A percentile compares a stretch with the other conserved stretches of the same genome.
Evolutionary conservation across 2,888 invertebrate genomes (phyloP).

Genomic region (Drosophila neutralis): DNA sequence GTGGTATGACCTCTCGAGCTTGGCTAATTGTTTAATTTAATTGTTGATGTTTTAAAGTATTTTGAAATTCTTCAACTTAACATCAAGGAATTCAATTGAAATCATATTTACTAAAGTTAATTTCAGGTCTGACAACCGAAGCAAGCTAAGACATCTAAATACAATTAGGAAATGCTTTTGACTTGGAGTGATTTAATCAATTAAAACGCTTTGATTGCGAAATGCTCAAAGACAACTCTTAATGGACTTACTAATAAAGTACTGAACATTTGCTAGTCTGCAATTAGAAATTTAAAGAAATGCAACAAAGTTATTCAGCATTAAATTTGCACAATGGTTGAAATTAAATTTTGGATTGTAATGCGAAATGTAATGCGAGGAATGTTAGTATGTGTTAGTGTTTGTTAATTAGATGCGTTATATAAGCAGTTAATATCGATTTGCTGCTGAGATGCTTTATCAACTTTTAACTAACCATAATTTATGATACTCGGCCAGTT

Average conservation of each 20-base stretch:
- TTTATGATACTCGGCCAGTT: constrained; percentile 65
- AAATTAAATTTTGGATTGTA: background rate
- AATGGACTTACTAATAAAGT: constrained; percentile 4
- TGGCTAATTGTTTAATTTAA: background rate
- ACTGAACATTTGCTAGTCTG: background rate
- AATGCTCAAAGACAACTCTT: constrained; percentile 1
- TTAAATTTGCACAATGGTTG: background rate
- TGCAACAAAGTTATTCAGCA: background rate
- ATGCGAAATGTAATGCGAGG: background rate
- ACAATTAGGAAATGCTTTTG: constrained; percentile 16
- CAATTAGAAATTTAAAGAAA: background rate
- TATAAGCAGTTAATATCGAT: constrained; percentile 48
- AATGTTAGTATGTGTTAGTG: background rate
- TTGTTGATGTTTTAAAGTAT: background rate
- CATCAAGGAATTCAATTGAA: background rate
- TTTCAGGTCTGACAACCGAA: background rate
- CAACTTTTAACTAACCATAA: constrained; percentile 74
- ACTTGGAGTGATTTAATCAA: constrained; percentile 1
- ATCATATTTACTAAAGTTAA: constrained; percentile 2
- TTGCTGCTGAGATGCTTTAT: constrained; percentile 38
- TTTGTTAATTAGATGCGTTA: constrained; percentile 36
- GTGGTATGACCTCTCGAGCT: background rate
- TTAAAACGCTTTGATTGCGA: constrained; percentile 5
- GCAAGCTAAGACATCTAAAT: background rate
- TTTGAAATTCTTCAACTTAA: constrained; percentile 1